These are phyloP conservation scores for Clarias pachynema DNA, from an alignment of 2,797 vertebrate genomes.

Conservation along the genomic window DNA sequence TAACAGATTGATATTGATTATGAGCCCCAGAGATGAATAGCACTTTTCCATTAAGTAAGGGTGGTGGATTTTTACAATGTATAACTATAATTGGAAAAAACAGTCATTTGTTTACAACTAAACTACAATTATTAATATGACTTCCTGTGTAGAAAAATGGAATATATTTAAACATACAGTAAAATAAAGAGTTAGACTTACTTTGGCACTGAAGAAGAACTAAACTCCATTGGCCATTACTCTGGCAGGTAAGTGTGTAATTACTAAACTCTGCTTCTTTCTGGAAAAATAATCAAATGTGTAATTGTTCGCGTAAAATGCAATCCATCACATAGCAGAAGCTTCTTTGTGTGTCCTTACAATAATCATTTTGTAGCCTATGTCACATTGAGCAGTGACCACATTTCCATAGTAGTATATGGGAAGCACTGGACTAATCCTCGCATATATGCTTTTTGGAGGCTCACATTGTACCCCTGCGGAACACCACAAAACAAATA, in stretches of 20 bases:
- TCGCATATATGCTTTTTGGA: not conserved
- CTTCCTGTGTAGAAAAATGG: not conserved
- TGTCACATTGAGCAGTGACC: constrained; percentile 16
- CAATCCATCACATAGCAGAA: not conserved
- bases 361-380: constrained; percentile 26
- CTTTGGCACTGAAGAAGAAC: constrained; percentile 84
- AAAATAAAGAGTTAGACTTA: constrained; percentile 66
- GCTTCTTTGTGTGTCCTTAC: not conserved
- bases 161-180: not conserved
- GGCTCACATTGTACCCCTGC: constrained; percentile 19
- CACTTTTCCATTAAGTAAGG: constrained; percentile 9
- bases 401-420: constrained; percentile 18
- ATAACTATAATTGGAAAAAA: constrained; percentile 25
- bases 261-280: constrained; percentile 64
- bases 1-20: constrained; percentile 33
- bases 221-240: constrained; percentile 84
- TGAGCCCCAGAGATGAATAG: not conserved
- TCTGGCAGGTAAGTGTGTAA: constrained; percentile 82
- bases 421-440: not conserved
- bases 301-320: not conserved
- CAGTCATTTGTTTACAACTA: not conserved
- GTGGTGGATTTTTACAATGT: constrained; percentile 8
- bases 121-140: not conserved
- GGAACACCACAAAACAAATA: not conserved
- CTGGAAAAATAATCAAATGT: constrained; percentile 6